Base-by-base conservation (phyloP, 1,140 invertebrate species). In the Scaptomyza graminum region DNA sequence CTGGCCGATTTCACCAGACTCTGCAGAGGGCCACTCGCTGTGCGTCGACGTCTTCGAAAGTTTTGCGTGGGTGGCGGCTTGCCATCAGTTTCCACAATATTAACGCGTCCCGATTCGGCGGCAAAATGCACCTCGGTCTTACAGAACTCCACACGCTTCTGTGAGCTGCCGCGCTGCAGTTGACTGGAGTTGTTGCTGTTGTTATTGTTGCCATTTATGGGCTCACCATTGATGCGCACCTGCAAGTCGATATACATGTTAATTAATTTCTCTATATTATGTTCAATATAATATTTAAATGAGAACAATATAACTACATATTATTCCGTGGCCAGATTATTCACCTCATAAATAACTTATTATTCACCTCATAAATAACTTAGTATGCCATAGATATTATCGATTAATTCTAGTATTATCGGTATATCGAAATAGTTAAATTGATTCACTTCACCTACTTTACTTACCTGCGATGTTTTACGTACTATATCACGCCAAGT, bases 71-170 rank as follows among this genome's bases (percentile, higher is more conserved):
- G 95, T 16, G 96, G 96, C 50, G 96, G 96, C 90, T 97, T 97
- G 51, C 95, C 95, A 90, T 96, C 95, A 0, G 96, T 96, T 90
- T 96, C 96, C n/a, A 97, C 96, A 51, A 97, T 96, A 85, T 96
- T 96, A 0, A 97, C 95, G 76, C 94, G 94, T 0, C 96, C 96
- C 1, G 95, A 95, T 81, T 96, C 96, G n/a, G 95, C 95, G 0
- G 95, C 95, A 91, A 97, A 96, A 90, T 97, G 96, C 15, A 97
- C 94, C 92, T 97, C 96, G 0, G 96, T 97, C 92, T 96, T 96
- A 87, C 95, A 96, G 90, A 97, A 97, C 77, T 95, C 96, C 0
- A 97, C 96, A 92, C 94, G 95, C 90, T 96, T 97, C 12, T 93
- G 82, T 9, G 72, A 82, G 39, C 68, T 90, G 55, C 65, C 51